Base-by-base conservation (phyloP, 2,888 invertebrate species). In the Eristalinus sepulchralis region DNA sequence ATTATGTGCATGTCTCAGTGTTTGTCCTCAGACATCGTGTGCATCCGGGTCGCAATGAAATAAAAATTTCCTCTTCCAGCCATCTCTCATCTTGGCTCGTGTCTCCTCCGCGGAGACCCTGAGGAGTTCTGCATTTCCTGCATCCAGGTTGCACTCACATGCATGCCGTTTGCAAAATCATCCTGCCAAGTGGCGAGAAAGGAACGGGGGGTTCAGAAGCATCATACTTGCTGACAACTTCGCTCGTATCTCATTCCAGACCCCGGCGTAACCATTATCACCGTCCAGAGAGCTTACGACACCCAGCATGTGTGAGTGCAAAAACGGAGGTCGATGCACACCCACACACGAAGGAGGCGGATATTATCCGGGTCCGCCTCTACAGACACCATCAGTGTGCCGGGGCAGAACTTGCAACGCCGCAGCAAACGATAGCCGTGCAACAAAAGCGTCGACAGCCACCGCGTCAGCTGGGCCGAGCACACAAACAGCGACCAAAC, bases 261-360 rank as follows among this genome's bases (percentile, higher is more conserved):
- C 70, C 78, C 82, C 82, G 78, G 73, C 47, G 17, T 8, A 75
- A 55, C 82, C 73, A 82, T 82, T 86, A 86, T 86, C 78, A 63
- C 70, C 78, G 75, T 59, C 55, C 78, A 59, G 70, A 47, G 77
- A 75, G 70, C 70, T 66, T 47, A 17, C 17, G 17, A 6, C 47
- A 17, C 8, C 47, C 8, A 34, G 71, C 63, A 63, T 57, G 60
- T 62, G 72, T 76, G 55, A 57, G 39, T 57, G 20, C 20, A 68
- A 10, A 73, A 68, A 55, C 31, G 62, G 20, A 60, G 20, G 11
- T 72, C 17, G 17, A 34, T 13, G 22, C 20, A 60, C 33, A 57
- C 24, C 11, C 22, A 24, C 13, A 20, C 53, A 47, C 33, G 24
- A 34, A 39, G n/a, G 59, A 63, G 39, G 77, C 27, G 5, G 64